These are phyloP conservation scores for Perizoma affinitatum DNA, from an alignment of 2,888 invertebrate genomes.

Conservation along the genomic window DNA sequence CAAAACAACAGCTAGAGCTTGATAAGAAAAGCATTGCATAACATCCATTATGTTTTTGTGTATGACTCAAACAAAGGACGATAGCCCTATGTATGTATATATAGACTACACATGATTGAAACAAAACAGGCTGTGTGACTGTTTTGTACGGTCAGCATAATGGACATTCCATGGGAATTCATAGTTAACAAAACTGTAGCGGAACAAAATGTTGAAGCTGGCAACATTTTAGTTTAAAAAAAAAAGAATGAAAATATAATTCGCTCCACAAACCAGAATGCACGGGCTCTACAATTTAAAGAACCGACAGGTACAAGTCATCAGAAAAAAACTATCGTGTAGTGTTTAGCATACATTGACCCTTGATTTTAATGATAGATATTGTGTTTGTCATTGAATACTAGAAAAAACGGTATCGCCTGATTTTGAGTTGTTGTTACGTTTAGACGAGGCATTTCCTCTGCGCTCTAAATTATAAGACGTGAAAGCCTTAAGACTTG, in stretches of 20 bases:
- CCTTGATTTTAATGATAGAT: too few relatives aligned
- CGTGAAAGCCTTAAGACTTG: slow-evolving; percentile 4
- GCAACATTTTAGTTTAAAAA: neutral
- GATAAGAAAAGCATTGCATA: slow-evolving; percentile 9
- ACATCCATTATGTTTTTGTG: slow-evolving; percentile 11
- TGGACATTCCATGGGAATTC: neutral
- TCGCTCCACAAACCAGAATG: too few relatives aligned
- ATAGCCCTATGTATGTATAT: slow-evolving; percentile 16
- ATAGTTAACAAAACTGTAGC: neutral
- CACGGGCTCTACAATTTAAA: too few relatives aligned
- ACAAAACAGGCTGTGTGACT: slow-evolving; percentile 25
- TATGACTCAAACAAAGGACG: slow-evolving; percentile 27
- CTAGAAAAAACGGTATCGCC: neutral
- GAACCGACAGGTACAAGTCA: too few relatives aligned
- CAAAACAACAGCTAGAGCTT: neutral
- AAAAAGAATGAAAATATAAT: too few relatives aligned
- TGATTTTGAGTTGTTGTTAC: too few relatives aligned
- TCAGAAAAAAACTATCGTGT: too few relatives aligned
- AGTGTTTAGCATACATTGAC: too few relatives aligned
- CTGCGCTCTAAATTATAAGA: neutral
- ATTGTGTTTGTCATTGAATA: too few relatives aligned
- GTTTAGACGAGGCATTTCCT: too few relatives aligned
- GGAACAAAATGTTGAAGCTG: neutral
- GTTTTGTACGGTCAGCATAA: slow-evolving; percentile 27
- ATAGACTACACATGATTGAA: slow-evolving; percentile 14